These are phyloP conservation scores for Etheostoma nigrum DNA, from an alignment of 2,797 vertebrate species.

Conservation along the genomic window DNA sequence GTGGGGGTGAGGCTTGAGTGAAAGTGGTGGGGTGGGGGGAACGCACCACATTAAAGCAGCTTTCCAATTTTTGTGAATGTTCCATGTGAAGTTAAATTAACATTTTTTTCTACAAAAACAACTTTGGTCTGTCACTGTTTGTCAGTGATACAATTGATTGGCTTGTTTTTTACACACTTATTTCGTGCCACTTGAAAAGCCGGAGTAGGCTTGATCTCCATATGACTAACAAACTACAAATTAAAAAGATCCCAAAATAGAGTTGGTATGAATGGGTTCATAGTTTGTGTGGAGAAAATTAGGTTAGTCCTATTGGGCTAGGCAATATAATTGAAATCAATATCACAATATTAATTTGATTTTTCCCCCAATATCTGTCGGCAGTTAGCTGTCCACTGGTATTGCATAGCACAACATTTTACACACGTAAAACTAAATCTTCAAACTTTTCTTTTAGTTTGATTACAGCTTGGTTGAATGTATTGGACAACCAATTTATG, in stretches of 20 bases:
- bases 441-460: no score
- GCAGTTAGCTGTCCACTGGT: no score
- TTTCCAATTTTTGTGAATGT: constrained; percentile 38
- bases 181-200: neutral
- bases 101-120: neutral
- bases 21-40: constrained; percentile 60
- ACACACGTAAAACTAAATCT: neutral
- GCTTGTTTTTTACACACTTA: constrained; percentile 7
- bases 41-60: constrained; percentile 46
- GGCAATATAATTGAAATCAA: neutral
- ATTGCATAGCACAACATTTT: neutral
- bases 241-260: neutral
- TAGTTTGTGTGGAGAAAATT: constrained; percentile 21
- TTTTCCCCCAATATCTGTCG: no score
- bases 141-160: constrained; percentile 8
- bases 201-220: neutral
- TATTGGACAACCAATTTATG: neutral
- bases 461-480: neutral
- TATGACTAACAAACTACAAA: constrained; percentile 3
- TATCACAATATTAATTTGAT: neutral
- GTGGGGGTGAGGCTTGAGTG: constrained; percentile 62
- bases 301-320: neutral
- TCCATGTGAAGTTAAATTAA: constrained; percentile 31
- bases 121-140: constrained; percentile 12
- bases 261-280: neutral